Evolutionary conservation across 2,797 vertebrate genomes (phyloP).

Genomic region (Tachyglossus aculeatus): DNA sequence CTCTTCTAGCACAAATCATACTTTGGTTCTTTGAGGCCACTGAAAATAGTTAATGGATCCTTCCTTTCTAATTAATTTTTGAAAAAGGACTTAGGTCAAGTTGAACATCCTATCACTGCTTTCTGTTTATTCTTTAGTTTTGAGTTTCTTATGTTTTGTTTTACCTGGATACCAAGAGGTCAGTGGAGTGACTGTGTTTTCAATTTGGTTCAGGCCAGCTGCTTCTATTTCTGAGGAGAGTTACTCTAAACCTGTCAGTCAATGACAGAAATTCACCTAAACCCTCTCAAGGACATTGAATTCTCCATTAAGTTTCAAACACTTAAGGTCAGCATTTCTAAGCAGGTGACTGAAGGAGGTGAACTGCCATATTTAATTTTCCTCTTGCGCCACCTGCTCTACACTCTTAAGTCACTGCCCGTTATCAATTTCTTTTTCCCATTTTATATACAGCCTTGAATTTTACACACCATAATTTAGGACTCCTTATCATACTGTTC

Average conservation of each 20-base stretch:
- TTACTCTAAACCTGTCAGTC: constrained; percentile 34
- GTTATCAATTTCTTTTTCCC: too few relatives aligned
- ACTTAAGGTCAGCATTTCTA: not conserved
- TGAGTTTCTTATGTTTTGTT: constrained; percentile 3
- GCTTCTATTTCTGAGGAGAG: not conserved
- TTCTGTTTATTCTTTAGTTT: constrained; percentile 22
- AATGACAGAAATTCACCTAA: constrained; percentile 23
- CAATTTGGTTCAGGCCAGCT: constrained; percentile 31
- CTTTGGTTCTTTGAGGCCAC: too few relatives aligned
- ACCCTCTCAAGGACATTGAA: constrained; percentile 32
- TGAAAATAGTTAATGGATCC: not conserved
- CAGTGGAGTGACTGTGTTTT: constrained; percentile 18
- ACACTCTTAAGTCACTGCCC: too few relatives aligned
- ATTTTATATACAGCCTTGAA: not conserved
- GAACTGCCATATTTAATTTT: not conserved
- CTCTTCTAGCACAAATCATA: too few relatives aligned
- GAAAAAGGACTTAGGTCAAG: constrained; percentile 3
- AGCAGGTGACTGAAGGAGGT: not conserved
- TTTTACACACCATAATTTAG: too few relatives aligned
- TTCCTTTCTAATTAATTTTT: not conserved
- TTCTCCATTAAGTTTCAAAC: constrained; percentile 10
- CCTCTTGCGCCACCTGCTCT: not conserved
- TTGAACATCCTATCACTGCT: not conserved
- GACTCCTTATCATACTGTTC: too few relatives aligned
- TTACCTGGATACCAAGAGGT: not conserved